Conservation (phyloP, 1,140 invertebrate species). For the Coenobita brevimanus region DNA sequence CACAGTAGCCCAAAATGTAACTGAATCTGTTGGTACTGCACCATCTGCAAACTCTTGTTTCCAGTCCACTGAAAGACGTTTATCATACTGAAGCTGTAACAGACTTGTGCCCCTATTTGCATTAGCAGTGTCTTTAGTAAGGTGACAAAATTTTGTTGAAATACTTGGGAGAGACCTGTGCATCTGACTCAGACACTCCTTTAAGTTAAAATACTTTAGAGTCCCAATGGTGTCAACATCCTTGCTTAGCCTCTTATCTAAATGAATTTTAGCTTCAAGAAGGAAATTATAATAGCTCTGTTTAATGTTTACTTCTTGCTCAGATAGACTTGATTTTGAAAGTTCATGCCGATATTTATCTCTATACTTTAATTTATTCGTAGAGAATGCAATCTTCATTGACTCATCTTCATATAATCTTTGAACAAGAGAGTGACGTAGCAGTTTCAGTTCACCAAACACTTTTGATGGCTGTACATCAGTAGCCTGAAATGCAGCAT, state of each 20-base stretch:
- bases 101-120: not conserved
- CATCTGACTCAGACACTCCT: slow-evolving; percentile 25
- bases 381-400: slow-evolving; percentile 11
- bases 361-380: slow-evolving; percentile 32
- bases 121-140: not conserved
- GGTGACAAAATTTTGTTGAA: slow-evolving; percentile 2
- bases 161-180: slow-evolving; percentile 15
- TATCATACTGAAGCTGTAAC: slow-evolving; percentile 15
- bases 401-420: slow-evolving; percentile 40
- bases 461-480: slow-evolving; percentile 43
- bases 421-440: slow-evolving; percentile 25
- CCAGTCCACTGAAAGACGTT: not conserved
- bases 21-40: not conserved
- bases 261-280: not conserved
- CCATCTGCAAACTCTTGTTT: not conserved
- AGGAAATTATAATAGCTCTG: slow-evolving; percentile 20
- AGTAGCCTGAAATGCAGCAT: slow-evolving; percentile 38
- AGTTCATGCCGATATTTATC: slow-evolving; percentile 24
- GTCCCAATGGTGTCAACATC: slow-evolving; percentile 16
- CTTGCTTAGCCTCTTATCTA: slow-evolving; percentile 29
- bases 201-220: slow-evolving; percentile 14
- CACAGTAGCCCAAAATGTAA: slow-evolving; percentile 3
- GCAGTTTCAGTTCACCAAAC: slow-evolving; percentile 45
- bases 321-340: slow-evolving; percentile 21
- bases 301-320: slow-evolving; percentile 30